Base-by-base conservation (phyloP, 2,113 vertebrate species). In the Ancistrus triradiatus region DNA sequence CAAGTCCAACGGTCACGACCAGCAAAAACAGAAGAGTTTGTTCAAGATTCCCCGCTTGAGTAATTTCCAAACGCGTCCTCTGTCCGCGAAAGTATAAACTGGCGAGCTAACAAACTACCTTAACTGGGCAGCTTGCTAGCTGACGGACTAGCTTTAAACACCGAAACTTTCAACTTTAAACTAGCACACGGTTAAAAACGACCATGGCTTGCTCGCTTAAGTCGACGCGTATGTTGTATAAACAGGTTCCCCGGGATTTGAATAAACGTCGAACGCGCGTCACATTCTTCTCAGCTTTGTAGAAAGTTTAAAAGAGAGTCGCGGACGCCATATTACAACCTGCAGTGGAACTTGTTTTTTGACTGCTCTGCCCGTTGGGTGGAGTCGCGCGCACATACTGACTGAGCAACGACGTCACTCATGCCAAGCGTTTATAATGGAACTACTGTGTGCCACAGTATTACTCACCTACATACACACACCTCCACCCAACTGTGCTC, bases 261-360 rank as follows among this genome's bases (percentile, higher is more conserved):
- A 43, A 15, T 15, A 6, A 33, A 28, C 15, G 44, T 47, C 9
- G 38, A 28, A 2, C 3, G 46, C n/a, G 14, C 18, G 40, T 55
- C 38, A 50, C 24, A 62, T 38, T 21, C 53, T 56, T 63, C 43
- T 37, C 10, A 15, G 3, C 18, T 48, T 42, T 59, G 60, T 0
- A n/a, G 1, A 22, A 60, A 65, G 33, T 66, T 72, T 49, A 77
- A 28, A 28, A 51, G 44, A 28, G 25, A 19, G 47, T 48, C 40
- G 63, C 51, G 5, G 65, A 62, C 68, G 72, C 68, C 71, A 74
- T 77, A 55, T 56, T 67, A 13, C 17, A 48, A 66, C 44, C 74
- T 52, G 61, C 51, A 50, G 44, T 66, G 48, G 21, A 66, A 75
- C 51, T 70, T 64, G 66, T 66, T 63, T 60, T 67, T 47, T 56